phyloP scores from a whole-genome alignment of 2,888 invertebrate genomes.

The Pheosia tremula region DNA sequence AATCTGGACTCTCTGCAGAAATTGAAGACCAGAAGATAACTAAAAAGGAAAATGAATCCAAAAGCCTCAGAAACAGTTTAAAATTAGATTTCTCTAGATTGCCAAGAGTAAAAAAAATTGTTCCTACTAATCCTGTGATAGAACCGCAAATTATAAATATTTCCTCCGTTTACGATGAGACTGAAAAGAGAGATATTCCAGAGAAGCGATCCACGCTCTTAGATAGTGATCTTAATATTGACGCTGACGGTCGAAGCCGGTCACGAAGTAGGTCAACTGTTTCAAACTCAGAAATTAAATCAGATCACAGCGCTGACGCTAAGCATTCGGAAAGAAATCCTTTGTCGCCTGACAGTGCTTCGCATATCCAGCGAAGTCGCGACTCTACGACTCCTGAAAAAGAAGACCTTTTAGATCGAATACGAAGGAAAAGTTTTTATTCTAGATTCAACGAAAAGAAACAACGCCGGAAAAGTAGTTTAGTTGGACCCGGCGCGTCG shows the following conservation, averaged over 20 bases:
- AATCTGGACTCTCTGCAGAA: slow-evolving; percentile 48
- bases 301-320: slow-evolving; percentile 61
- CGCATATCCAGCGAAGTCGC: slow-evolving; percentile 69
- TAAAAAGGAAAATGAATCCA: slow-evolving; percentile 66
- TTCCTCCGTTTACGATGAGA: slow-evolving; percentile 63
- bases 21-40: slow-evolving; percentile 53
- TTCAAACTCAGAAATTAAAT: slow-evolving; percentile 81
- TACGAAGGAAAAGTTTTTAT: slow-evolving; percentile 95
- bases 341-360: slow-evolving; percentile 56
- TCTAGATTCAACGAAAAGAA: slow-evolving; percentile 94
- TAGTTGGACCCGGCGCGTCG: slow-evolving; percentile 85
- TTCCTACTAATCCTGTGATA: slow-evolving; percentile 84
- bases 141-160: slow-evolving; percentile 75
- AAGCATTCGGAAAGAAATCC: slow-evolving; percentile 58
- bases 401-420: slow-evolving; percentile 93
- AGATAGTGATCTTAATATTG: slow-evolving; percentile 50
- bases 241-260: slow-evolving; percentile 60
- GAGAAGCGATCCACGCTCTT: slow-evolving; percentile 59
- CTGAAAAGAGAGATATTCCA: slow-evolving; percentile 58
- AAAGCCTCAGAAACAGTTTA: slow-evolving; percentile 77
- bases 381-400: slow-evolving; percentile 78
- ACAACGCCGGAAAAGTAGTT: slow-evolving; percentile 87
- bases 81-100: slow-evolving; percentile 86
- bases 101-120: slow-evolving; percentile 84
- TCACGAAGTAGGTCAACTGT: slow-evolving; percentile 74